Evolutionary conservation across 92 coral and sea anemone species (phyloP), one percentile per base, ranked within the genome.

Genomic region (Meandrina meandrites): DNA sequence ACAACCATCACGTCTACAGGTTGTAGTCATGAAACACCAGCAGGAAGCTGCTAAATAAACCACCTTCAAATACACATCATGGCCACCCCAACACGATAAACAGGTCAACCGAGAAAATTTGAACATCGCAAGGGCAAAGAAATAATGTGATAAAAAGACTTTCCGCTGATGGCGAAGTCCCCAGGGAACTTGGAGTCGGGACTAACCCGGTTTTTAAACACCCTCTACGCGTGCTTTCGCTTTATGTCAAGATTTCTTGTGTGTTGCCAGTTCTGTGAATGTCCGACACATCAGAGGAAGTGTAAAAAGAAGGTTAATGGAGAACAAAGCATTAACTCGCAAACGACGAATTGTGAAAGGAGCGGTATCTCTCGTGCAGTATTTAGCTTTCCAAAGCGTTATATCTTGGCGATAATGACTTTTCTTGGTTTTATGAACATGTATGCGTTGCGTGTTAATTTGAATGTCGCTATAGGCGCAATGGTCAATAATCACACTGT

Each of bases 401-500:
- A 94, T 51, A 86, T 92, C 48, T 48, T 94, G 71, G 96, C 91
- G 24, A 92, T 94, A 47, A 94, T 96, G 98, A 90, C 96, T 30
- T 94, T 93, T 81, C 85, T 94, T 58, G 98, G 98, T 36, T 94
- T 93, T 66, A 87, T 90, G 93, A 96, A 92, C 60, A 93, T 96
- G 96, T 94, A 92, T 74, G 98, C 98, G 35, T 79, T 93, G 64
- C 88, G 96, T 37, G 95, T 93, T 30, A 93, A 95, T 86, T 88
- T 95, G 86, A 93, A 95, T 80, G 95, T 95, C 75, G 96, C 95
- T 79, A 82, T 96, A 19, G 97, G 93, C 34, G 95, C 98, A 0
- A 96, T 96, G 98, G 98, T 96, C 11, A 94, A 94, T 70, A 94
- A 94, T 67, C 98, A 95, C 88, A 95, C 98, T 0, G 89, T 95